A percentile compares a stretch with the other conserved stretches of the same genome.
Evolutionary conservation across 2,113 vertebrate genomes (phyloP).

Genomic region (Cheilinus undulatus): DNA sequence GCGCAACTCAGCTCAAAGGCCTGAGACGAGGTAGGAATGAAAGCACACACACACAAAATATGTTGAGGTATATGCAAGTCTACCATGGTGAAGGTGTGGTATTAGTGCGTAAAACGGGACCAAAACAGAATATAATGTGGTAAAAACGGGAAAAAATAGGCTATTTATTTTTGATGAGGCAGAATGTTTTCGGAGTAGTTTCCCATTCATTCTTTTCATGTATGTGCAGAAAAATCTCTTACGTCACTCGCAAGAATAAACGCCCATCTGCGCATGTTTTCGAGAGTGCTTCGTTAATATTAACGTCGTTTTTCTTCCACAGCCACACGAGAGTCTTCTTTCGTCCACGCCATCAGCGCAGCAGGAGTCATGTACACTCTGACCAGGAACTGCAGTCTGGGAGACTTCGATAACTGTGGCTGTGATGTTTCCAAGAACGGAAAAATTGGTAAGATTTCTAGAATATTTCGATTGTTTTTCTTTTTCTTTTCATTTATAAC

Average conservation of each 20-base stretch:
- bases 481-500: too few relatives aligned
- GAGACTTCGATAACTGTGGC: conserved; percentile 94
- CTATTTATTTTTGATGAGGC: too few relatives aligned
- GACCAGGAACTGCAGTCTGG: conserved; percentile 96
- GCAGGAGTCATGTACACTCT: conserved; percentile 96
- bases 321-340: conserved; percentile 96
- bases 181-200: too few relatives aligned
- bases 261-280: too few relatives aligned
- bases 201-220: too few relatives aligned
- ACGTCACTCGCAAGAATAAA: too few relatives aligned
- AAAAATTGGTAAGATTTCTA: conserved; percentile 82
- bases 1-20: conserved; percentile 89
- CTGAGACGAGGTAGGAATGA: conserved; percentile 86
- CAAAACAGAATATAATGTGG: too few relatives aligned
- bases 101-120: background rate
- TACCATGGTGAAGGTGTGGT: too few relatives aligned
- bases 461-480: too few relatives aligned
- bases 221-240: too few relatives aligned
- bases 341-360: conserved; percentile 95
- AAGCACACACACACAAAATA: too few relatives aligned
- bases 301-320: conserved; percentile 24
- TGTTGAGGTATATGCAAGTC: too few relatives aligned
- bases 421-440: conserved; percentile 94
- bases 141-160: background rate
- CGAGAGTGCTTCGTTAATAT: background rate